Conservation (phyloP, 2,888 invertebrate species). For the Harpagoxenus sublaevis region DNA sequence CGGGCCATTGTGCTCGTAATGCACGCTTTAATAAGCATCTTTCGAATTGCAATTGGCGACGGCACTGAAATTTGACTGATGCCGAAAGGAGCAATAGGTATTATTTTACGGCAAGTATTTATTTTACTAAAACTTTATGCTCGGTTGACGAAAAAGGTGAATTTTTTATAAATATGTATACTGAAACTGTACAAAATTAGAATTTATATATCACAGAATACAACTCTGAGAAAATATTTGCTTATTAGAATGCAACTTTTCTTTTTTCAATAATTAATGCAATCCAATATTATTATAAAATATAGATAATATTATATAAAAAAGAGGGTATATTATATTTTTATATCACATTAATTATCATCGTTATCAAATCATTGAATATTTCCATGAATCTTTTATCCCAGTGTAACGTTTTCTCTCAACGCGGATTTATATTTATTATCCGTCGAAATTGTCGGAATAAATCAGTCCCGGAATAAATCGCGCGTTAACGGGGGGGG, state of each 20-base stretch:
- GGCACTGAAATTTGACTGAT: constrained; percentile 72
- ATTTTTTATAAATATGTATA: neutral
- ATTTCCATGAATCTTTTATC: neutral
- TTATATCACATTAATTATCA: neutral
- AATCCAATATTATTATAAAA: neutral
- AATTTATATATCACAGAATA: neutral
- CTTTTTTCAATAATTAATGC: neutral
- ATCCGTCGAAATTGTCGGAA: neutral
- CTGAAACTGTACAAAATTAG: neutral
- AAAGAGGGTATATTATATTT: neutral
- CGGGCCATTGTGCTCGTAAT: constrained; percentile 71
- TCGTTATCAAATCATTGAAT: neutral
- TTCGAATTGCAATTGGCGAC: constrained; percentile 79
- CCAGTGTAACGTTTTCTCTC: neutral
- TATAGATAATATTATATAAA: neutral
- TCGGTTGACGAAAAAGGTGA: neutral
- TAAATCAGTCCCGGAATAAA: constrained; percentile 23
- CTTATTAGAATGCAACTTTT: neutral
- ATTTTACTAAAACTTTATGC: neutral
- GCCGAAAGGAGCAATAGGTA: constrained; percentile 33
- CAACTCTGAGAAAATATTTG: neutral
- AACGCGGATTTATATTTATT: neutral
- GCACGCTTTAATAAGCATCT: constrained; percentile 77
- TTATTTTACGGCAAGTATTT: neutral
- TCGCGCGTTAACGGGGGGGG: neutral